phyloP scores from a whole-genome alignment of 2,113 vertebrate genomes.

The Delphinapterus leucas region DNA sequence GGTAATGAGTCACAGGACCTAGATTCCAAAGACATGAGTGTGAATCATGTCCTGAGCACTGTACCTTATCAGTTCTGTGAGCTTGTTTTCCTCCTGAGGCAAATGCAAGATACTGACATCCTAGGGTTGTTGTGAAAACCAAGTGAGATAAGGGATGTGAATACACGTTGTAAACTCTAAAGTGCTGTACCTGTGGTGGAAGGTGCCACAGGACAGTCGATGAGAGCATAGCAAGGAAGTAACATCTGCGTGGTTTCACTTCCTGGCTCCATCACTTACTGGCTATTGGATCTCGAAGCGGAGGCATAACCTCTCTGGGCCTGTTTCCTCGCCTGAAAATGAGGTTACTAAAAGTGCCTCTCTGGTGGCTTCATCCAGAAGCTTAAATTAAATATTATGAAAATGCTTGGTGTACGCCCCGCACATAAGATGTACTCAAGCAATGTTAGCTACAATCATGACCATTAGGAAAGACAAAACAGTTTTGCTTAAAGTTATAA shows the following conservation, averaged over 20 bases:
- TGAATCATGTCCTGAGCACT: neutral
- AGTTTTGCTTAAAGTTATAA: neutral
- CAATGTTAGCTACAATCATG: neutral
- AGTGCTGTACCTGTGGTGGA: neutral
- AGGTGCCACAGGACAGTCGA: neutral
- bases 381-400: neutral
- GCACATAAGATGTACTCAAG: neutral
- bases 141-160: neutral
- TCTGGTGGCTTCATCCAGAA: neutral
- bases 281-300: neutral
- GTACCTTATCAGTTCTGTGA: neutral
- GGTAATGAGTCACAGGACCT: neutral
- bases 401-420: neutral
- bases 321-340: neutral
- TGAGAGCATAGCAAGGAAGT: neutral
- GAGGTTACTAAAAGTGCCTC: neutral
- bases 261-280: neutral
- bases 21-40: neutral
- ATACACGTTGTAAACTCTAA: neutral
- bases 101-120: neutral
- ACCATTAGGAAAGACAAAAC: neutral
- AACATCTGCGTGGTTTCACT: neutral
- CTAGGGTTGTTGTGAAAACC: neutral
- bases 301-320: neutral
- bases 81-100: neutral